phyloP scores from a whole-genome alignment of 2,888 invertebrate species.

The Andrena chrysosceles region DNA sequence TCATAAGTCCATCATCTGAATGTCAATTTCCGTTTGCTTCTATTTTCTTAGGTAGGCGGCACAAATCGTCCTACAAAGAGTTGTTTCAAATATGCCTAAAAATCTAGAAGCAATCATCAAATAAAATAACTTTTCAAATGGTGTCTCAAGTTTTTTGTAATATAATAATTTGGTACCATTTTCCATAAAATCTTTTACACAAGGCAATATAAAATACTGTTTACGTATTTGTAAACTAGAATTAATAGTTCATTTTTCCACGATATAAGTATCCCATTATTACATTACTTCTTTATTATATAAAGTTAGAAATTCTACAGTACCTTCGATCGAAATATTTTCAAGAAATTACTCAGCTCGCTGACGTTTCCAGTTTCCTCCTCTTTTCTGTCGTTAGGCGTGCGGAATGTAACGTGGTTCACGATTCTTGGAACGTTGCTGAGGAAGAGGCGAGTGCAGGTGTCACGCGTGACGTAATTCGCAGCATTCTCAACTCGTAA shows the following conservation, averaged over 20 bases:
- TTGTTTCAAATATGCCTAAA: no score
- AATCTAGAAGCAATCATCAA: no score
- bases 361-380: not conserved
- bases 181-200: no score
- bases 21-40: not conserved
- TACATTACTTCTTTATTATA: no score
- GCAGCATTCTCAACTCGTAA: not conserved
- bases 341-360: not conserved
- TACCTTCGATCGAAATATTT: not conserved
- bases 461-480: slow-evolving; percentile 18
- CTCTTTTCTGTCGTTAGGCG: not conserved
- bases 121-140: no score
- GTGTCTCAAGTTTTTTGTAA: no score
- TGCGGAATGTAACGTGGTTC: not conserved
- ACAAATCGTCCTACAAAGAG: not conserved
- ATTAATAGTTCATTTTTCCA: no score
- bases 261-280: no score
- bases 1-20: slow-evolving; percentile 15
- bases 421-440: slow-evolving; percentile 16
- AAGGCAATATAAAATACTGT: no score
- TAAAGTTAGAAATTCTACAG: not conserved
- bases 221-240: no score
- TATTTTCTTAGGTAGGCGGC: not conserved
- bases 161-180: no score
- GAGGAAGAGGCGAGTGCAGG: not conserved